Evolutionary conservation across 2,113 vertebrate species (phyloP).

Genomic region (Pelodiscus sinensis): DNA sequence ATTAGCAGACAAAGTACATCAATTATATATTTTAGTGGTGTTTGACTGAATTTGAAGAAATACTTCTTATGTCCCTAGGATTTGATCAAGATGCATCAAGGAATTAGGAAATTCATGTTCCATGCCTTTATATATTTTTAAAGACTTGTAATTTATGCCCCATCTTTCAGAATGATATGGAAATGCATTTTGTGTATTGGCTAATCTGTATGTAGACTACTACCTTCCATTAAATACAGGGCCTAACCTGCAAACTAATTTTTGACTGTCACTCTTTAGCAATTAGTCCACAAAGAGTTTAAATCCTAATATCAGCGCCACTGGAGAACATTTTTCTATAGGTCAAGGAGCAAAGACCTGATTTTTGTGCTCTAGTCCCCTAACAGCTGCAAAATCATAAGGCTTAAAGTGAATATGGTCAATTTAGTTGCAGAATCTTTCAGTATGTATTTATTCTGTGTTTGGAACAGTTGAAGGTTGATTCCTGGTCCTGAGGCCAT

Average conservation of each 20-base stretch:
- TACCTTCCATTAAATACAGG: neutral
- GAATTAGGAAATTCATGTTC: neutral
- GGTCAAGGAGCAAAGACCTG: neutral
- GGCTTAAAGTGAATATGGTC: neutral
- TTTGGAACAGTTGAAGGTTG: neutral
- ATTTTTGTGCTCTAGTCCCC: slow-evolving; percentile 1
- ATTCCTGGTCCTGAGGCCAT: neutral
- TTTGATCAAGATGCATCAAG: neutral
- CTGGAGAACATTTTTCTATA: neutral
- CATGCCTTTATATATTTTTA: neutral
- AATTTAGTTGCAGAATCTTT: neutral
- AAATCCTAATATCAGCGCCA: neutral
- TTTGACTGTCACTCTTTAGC: neutral
- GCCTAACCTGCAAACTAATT: neutral
- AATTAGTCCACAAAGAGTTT: neutral
- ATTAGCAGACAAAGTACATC: neutral
- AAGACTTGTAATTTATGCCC: no score
- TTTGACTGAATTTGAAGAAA: slow-evolving; percentile 14
- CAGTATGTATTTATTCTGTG: neutral
- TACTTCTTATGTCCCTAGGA: neutral
- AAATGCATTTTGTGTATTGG: neutral
- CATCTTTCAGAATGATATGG: neutral
- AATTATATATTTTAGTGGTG: neutral
- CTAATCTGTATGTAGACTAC: neutral
- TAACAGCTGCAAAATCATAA: neutral